Base-by-base conservation (phyloP, 1,140 invertebrate species). In the Zelostemma sp. region DNA sequence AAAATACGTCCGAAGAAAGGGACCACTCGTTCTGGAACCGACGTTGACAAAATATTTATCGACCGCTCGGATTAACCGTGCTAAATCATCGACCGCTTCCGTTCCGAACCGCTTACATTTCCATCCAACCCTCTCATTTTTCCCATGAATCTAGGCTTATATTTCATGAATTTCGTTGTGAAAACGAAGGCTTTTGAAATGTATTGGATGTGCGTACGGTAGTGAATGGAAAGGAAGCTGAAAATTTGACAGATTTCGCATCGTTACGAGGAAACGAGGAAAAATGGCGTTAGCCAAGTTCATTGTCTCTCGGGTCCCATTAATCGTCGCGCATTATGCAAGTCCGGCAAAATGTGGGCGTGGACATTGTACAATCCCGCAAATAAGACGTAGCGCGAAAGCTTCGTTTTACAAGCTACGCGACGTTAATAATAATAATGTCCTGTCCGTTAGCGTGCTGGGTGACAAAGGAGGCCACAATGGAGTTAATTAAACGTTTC, bases 401-500 rank as follows among this genome's bases (percentile, higher is more conserved):
- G 28, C 18, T 21, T 33, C 25, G 25, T 49, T 49, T 49, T 49
- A 49, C 47, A 49, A 33, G 47, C 6, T 48, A 21, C 45, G 14
- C 54, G 54, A 17, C 45, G 45, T 15, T 28, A 33, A 49, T 49
- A 49, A 49, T 49, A 49, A 49, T 31, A 49, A 49, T 21, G 47
- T 33, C 21, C 25, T 49, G 21, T 21, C 19, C n/a, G 47, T 49
- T 6, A 47, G 45, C 47, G 47, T 33, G 62, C 50, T 55, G 49
- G 47, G 12, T 53, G 43, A 60, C 64, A 82, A 80, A 76, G 70
- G 76, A 84, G 47, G 12, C 48, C 33, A 60, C 64, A 82, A 80
- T 75, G 70, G 76, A 84, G 80, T 84, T 83, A 84, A 84, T 84
- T 83, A 83, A 82, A 84, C 78, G 78, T 82, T 79, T 81, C 79